Conservation (phyloP, 2,888 invertebrate genomes). For the Coleophora flavipennella region DNA sequence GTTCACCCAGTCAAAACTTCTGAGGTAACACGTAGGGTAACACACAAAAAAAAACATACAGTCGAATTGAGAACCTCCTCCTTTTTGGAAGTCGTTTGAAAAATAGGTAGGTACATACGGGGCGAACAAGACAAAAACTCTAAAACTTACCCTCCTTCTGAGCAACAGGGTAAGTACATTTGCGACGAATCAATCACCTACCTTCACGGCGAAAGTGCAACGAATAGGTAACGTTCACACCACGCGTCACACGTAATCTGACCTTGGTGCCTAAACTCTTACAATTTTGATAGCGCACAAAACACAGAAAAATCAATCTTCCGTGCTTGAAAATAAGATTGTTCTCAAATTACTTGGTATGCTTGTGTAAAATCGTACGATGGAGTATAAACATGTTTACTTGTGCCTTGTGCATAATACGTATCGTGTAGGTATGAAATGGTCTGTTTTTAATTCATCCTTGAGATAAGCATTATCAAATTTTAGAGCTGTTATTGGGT, state of each 20-base stretch:
- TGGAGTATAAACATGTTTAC: conserved; percentile 34
- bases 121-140: too few species aligned
- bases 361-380: conserved; percentile 2
- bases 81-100: too few species aligned
- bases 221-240: not conserved
- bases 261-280: not conserved
- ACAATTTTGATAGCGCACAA: not conserved
- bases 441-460: conserved; percentile 34
- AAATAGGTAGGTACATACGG: too few species aligned
- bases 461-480: conserved; percentile 37
- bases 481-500: conserved; percentile 1
- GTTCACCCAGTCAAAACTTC: too few species aligned
- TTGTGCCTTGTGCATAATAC: conserved; percentile 11
- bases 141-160: too few species aligned
- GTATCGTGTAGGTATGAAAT: not conserved
- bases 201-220: too few species aligned
- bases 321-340: not conserved
- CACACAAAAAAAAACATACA: too few species aligned
- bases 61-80: too few species aligned
- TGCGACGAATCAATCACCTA: too few species aligned
- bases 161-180: too few species aligned
- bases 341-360: too few species aligned
- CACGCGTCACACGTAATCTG: not conserved
- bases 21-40: too few species aligned
- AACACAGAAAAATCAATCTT: not conserved